Base-by-base conservation (phyloP, 2,113 vertebrate species). In the Bufo gargarizans region DNA sequence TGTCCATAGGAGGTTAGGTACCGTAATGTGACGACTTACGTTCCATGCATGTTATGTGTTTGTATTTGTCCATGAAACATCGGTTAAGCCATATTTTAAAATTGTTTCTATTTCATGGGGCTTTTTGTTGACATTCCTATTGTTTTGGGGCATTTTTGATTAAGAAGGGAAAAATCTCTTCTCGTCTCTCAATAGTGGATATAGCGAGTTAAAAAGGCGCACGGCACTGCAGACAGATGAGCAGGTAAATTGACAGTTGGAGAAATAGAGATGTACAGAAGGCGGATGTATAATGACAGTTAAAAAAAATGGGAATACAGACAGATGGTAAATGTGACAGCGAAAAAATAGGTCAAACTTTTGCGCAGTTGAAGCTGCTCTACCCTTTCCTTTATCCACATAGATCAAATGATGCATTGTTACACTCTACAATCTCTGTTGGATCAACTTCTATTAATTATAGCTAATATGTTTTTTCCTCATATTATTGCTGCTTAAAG, bases 251-350 rank as follows among this genome's bases (percentile, higher is more conserved):
- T 72, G 82, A 84, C 82, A 58, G 65, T 13, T 45, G 33, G 82
- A 84, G 53, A 84, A 45, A 74, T 55, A 22, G 65, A 84, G 67
- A 74, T 58, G 33, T 84, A 55, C 82, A 84, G 65, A 84, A 84
- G 67, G 67, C 1, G 22, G n/a, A 84, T 22, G 50, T 58, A 84
- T 71, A 74, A 56, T 72, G 67, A 84, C 82, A 84, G 47, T 1
- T 3, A 12, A n/a, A 84, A 33, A 33, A 71, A 72, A 84, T 2
- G 20, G 12, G 19, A 43, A 84, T 55, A 16, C n/a, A 72, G 82
- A 84, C 82, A 84, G 49, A n/a, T 74, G 82, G 82, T 45, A 84
- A 84, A 84, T 56, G 67, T 72, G 67, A 56, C 65, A 58, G 67
- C 19, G n/a, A 58, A 45, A 80, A 84, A 71, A 84, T 74, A 71